Evolutionary conservation across 2,113 vertebrate genomes (phyloP).

Genomic region (Sigmodon hispidus): DNA sequence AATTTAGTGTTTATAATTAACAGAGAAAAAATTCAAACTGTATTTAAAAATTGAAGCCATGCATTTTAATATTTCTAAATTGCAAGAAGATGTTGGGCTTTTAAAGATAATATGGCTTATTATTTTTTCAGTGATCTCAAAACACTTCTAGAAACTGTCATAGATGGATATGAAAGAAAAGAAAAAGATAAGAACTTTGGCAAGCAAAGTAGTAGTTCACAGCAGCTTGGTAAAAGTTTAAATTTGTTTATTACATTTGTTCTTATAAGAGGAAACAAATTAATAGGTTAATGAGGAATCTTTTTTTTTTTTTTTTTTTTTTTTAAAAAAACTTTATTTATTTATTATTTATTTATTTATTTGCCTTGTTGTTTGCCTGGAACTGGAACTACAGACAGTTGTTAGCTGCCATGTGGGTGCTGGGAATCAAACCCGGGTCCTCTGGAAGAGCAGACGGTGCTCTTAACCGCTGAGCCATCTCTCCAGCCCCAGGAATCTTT

Average conservation of each 20-base stretch:
- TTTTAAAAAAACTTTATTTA: no score
- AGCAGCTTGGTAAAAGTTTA: constrained; percentile 82
- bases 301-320: no score
- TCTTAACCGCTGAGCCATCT: no score
- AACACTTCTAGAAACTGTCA: constrained; percentile 33
- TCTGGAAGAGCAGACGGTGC: no score
- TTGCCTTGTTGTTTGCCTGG: no score
- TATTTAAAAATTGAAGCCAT: constrained; percentile 52
- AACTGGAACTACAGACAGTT: no score
- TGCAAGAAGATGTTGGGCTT: constrained; percentile 39
- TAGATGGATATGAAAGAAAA: background rate
- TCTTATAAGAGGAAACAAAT: constrained; percentile 72
- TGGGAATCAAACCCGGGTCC: no score
- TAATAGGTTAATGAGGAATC: background rate
- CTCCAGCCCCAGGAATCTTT: no score
- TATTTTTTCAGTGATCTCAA: constrained; percentile 64
- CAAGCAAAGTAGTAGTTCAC: constrained; percentile 68
- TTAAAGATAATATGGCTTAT: constrained; percentile 64
- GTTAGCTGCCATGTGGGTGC: no score
- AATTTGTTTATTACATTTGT: constrained; percentile 57
- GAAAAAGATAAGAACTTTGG: constrained; percentile 46
- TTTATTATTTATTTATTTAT: no score
- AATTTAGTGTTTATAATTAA: constrained; percentile 84
- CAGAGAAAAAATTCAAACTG: constrained; percentile 45
- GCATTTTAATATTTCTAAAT: constrained; percentile 59